These are phyloP conservation scores for Macrostomum lignano DNA, from an alignment of 1,140 invertebrate species.

Conservation along the genomic window DNA sequence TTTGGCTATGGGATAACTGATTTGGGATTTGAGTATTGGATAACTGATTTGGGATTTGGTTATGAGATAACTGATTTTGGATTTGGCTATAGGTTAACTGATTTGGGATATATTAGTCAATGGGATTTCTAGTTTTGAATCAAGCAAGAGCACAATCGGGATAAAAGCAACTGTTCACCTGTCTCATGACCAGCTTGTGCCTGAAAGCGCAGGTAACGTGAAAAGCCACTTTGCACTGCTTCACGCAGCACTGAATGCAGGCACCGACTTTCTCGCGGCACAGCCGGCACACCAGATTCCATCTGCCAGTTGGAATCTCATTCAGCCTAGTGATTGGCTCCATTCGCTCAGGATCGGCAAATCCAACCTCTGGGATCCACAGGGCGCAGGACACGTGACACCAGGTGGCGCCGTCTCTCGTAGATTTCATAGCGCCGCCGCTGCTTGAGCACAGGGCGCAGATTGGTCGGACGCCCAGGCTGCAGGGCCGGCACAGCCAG, in stretches of 20 bases:
- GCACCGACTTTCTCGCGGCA: slow-evolving; percentile 75
- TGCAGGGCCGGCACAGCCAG: slow-evolving; percentile 73
- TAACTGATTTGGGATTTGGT: no score
- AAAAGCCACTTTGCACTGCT: slow-evolving; percentile 84
- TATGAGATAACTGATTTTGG: no score
- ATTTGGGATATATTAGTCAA: no score
- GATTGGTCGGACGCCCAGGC: no score
- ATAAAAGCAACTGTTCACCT: no score
- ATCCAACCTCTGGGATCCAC: slow-evolving; percentile 96
- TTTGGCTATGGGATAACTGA: no score
- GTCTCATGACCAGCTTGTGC: slow-evolving; percentile 40
- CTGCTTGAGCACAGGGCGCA: slow-evolving; percentile 79
- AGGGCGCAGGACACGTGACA: slow-evolving; percentile 87
- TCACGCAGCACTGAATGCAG: slow-evolving; percentile 88
- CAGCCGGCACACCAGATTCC: slow-evolving; percentile 66
- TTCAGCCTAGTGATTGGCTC: slow-evolving; percentile 93
- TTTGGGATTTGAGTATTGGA: no score
- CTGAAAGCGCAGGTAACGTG: slow-evolving; percentile 93
- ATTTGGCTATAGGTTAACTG: no score
- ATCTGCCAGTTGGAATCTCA: slow-evolving; percentile 63
- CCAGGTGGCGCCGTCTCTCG: slow-evolving; percentile 45
- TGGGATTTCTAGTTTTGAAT: no score
- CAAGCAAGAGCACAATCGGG: no score
- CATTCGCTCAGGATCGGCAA: slow-evolving; percentile 83
- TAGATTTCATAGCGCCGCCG: slow-evolving; percentile 75